A percentile compares a stretch with the other conserved stretches of the same genome.
Conservation (phyloP, 53 echinoderm and acorn worm species). For the Crossaster papposus region DNA sequence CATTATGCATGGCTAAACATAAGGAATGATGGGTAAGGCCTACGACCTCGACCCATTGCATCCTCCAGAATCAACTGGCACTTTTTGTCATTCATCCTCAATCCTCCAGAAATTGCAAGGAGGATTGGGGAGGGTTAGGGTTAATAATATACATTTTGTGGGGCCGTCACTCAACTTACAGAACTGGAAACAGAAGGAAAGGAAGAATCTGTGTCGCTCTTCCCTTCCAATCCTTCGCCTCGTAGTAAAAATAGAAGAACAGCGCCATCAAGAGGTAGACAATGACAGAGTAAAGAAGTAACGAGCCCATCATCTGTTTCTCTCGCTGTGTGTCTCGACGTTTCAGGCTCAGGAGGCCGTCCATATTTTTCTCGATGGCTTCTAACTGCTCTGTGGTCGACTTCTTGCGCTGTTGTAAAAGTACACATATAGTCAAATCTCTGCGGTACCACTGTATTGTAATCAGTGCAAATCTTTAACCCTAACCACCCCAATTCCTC, state of each 20-base stretch:
- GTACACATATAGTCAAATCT: background rate
- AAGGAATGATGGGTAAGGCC: too few relatives aligned
- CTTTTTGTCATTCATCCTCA: too few relatives aligned
- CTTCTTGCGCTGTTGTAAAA: slow-evolving; percentile 72
- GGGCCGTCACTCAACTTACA: slow-evolving; percentile 69
- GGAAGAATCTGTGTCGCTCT: slow-evolving; percentile 83
- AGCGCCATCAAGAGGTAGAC: slow-evolving; percentile 81
- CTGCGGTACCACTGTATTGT: background rate
- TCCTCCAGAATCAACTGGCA: too few relatives aligned
- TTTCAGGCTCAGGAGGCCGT: slow-evolving; percentile 66
- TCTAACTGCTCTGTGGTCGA: slow-evolving; percentile 85
- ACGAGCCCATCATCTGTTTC: slow-evolving; percentile 84
- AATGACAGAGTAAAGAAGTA: slow-evolving; percentile 87
- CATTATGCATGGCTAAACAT: too few relatives aligned
- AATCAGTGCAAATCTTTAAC: background rate
- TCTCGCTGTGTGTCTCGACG: slow-evolving; percentile 87
- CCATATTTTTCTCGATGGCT: slow-evolving; percentile 86
- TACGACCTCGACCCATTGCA: too few relatives aligned
- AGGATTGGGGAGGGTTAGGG: background rate
- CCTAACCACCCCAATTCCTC: too few relatives aligned
- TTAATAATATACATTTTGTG: background rate
- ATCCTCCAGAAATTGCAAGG: too few relatives aligned
- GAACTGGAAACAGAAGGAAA: slow-evolving; percentile 82
- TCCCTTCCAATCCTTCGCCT: slow-evolving; percentile 72
- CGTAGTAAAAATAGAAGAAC: slow-evolving; percentile 88